Conservation (phyloP, 2,113 vertebrate genomes). For the Plectropomus leopardus region DNA sequence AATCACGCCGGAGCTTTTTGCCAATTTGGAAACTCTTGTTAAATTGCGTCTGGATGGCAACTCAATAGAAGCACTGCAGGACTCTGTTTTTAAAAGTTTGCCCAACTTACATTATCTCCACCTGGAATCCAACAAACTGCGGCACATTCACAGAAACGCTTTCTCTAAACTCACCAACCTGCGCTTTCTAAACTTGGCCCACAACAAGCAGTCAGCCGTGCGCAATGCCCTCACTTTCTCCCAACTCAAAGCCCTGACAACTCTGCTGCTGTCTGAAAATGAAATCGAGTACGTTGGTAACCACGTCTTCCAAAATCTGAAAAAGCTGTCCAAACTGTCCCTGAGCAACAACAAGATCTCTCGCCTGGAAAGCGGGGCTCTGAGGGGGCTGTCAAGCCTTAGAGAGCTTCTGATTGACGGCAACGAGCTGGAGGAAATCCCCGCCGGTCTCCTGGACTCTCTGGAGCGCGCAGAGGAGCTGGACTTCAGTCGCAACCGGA, state of each 20-base stretch:
- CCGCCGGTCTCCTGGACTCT: conserved; percentile 87
- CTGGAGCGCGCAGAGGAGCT: conserved; percentile 89
- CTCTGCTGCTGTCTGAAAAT: conserved; percentile 92
- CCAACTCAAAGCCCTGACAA: conserved; percentile 88
- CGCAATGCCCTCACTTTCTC: conserved; percentile 87
- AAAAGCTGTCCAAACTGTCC: conserved; percentile 88
- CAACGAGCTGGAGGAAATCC: conserved; percentile 90
- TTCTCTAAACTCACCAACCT: conserved; percentile 90
- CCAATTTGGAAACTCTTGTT: conserved; percentile 87
- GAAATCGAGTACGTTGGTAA: conserved; percentile 87
- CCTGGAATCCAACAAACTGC: conserved; percentile 92
- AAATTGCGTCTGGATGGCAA: conserved; percentile 94
- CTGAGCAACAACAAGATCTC: conserved; percentile 90
- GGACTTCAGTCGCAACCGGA: conserved; percentile 91
- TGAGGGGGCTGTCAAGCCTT: conserved; percentile 88
- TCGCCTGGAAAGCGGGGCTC: conserved; percentile 85
- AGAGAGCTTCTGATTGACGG: conserved; percentile 90
- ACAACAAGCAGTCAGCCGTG: conserved; percentile 90
- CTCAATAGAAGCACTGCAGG: conserved; percentile 86
- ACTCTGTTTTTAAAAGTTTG: conserved; percentile 89
- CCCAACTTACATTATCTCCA: conserved; percentile 92
- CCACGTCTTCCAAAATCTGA: conserved; percentile 91
- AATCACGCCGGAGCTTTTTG: conserved; percentile 87
- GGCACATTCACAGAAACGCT: conserved; percentile 89
- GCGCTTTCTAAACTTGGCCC: conserved; percentile 92